Percentiles rank a stretch among this genome's conserved stretches.
These are phyloP conservation scores for Limenitis camilla DNA, from an alignment of 2,888 invertebrate genomes.

Conservation along the genomic window DNA sequence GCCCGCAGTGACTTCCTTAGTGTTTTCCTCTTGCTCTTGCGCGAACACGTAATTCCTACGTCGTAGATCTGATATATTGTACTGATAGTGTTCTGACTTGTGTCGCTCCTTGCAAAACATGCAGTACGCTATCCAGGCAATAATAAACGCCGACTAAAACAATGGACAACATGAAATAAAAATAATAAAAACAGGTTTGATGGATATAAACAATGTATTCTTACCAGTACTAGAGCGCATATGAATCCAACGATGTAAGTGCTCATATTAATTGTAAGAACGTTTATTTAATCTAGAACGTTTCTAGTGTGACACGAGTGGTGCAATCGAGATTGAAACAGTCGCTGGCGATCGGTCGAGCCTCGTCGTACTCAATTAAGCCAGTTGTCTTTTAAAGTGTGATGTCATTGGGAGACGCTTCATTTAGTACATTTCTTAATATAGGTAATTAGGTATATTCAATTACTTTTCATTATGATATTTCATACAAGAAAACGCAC, in stretches of 20 bases:
- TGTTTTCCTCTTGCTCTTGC: slow-evolving; percentile 38
- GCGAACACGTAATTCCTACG: slow-evolving; percentile 41
- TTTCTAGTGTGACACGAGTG: slow-evolving; percentile 42
- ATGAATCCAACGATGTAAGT: slow-evolving; percentile 54
- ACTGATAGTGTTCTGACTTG: slow-evolving; percentile 50
- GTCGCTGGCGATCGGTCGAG: slow-evolving; percentile 41
- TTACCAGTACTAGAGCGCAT: slow-evolving; percentile 57
- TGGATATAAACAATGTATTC: slow-evolving; percentile 24
- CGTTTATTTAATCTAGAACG: slow-evolving; percentile 23
- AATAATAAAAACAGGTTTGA: not conserved
- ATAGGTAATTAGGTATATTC: not conserved
- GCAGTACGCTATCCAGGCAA: slow-evolving; percentile 60
- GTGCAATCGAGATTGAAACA: slow-evolving; percentile 49
- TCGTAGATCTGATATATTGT: slow-evolving; percentile 49
- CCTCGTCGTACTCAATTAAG: slow-evolving; percentile 56
- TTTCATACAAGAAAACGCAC: not conserved
- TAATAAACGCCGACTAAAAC: slow-evolving; percentile 45
- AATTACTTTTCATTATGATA: not conserved
- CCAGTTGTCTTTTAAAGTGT: slow-evolving; percentile 50
- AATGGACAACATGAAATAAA: not conserved
- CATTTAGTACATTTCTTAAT: slow-evolving; percentile 36
- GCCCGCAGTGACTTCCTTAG: slow-evolving; percentile 43
- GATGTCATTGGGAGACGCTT: slow-evolving; percentile 53
- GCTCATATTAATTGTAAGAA: slow-evolving; percentile 42
- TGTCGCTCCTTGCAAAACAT: slow-evolving; percentile 62